Evolutionary conservation across 2,113 vertebrate genomes (phyloP).

Genomic region (Mixornis gularis): DNA sequence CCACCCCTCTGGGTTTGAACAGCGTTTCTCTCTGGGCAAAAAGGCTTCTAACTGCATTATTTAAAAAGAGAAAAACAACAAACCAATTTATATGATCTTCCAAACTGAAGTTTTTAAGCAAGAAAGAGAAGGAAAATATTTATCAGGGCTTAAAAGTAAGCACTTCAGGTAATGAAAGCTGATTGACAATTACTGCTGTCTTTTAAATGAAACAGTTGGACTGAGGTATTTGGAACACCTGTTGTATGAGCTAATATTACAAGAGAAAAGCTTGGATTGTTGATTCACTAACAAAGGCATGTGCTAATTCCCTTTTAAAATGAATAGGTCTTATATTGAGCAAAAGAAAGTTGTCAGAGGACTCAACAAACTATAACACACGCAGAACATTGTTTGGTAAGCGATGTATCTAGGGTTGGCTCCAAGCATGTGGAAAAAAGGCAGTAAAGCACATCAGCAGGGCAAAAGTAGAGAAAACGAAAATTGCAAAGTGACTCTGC

Average conservation of each 20-base stretch:
- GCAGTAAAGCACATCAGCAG: not conserved
- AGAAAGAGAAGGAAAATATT: not conserved
- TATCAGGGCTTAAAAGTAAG: not conserved
- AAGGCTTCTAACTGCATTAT: not conserved
- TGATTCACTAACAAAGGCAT: not conserved
- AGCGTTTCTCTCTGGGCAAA: conserved; percentile 10
- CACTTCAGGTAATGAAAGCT: not conserved
- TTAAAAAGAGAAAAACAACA: conserved; percentile 22
- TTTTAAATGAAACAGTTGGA: not conserved
- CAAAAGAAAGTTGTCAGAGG: not conserved
- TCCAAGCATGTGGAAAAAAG: not conserved
- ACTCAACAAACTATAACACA: not conserved
- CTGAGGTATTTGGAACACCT: not conserved
- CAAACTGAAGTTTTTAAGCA: not conserved
- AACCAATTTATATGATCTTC: not conserved
- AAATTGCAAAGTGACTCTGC: rapidly evolving
- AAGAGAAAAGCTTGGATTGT: not conserved
- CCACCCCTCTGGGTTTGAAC: not conserved
- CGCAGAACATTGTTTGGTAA: not conserved
- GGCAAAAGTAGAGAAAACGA: not conserved
- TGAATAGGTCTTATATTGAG: not conserved
- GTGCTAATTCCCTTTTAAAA: not conserved
- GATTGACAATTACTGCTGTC: not conserved
- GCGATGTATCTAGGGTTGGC: not conserved
- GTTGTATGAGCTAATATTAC: not conserved